A percentile compares a stretch with the other conserved stretches of the same genome.
phyloP scores from a whole-genome alignment of 2,797 vertebrate genomes.

The Zenarchopterus dispar region DNA sequence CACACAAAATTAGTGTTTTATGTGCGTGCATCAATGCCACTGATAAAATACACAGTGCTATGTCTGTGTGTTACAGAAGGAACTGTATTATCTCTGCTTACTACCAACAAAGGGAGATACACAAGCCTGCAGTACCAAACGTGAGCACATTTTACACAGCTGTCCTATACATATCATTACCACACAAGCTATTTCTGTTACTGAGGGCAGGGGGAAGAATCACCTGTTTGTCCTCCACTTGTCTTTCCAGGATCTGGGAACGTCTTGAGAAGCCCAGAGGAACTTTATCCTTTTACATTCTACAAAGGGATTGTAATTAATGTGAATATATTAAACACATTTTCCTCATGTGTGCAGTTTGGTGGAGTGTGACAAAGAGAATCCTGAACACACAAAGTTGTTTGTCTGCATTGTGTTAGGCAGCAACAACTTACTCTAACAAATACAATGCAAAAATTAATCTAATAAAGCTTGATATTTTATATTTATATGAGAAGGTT shows the following conservation, averaged over 20 bases:
- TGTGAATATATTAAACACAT: slow-evolving; percentile 50
- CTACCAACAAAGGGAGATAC: slow-evolving; percentile 82
- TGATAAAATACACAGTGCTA: slow-evolving; percentile 6
- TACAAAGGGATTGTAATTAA: slow-evolving; percentile 47
- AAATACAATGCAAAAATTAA: slow-evolving; percentile 64
- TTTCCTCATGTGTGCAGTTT: slow-evolving; percentile 57
- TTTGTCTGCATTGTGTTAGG: slow-evolving; percentile 59
- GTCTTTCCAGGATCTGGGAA: slow-evolving; percentile 64
- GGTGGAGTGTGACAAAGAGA: slow-evolving; percentile 44
- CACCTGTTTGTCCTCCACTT: slow-evolving; percentile 18
- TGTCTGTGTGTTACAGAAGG: slow-evolving; percentile 72
- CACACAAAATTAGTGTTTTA: not conserved
- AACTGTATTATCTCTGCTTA: slow-evolving; percentile 87
- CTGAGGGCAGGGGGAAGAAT: not conserved
- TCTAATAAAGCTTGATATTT: slow-evolving; percentile 59
- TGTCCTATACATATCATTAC: not conserved
- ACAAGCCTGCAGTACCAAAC: slow-evolving; percentile 63
- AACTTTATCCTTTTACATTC: slow-evolving; percentile 25
- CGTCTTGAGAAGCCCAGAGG: slow-evolving; percentile 50
- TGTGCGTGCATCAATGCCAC: not conserved
- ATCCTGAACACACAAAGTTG: slow-evolving; percentile 38
- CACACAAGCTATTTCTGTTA: not conserved
- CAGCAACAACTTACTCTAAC: slow-evolving; percentile 47
- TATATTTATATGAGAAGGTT: slow-evolving; percentile 76
- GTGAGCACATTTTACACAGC: slow-evolving; percentile 52